Evolutionary conservation across 2,797 vertebrate species (phyloP), one percentile per base, ranked within the genome.

Genomic region (Anolis apletophallus): DNA sequence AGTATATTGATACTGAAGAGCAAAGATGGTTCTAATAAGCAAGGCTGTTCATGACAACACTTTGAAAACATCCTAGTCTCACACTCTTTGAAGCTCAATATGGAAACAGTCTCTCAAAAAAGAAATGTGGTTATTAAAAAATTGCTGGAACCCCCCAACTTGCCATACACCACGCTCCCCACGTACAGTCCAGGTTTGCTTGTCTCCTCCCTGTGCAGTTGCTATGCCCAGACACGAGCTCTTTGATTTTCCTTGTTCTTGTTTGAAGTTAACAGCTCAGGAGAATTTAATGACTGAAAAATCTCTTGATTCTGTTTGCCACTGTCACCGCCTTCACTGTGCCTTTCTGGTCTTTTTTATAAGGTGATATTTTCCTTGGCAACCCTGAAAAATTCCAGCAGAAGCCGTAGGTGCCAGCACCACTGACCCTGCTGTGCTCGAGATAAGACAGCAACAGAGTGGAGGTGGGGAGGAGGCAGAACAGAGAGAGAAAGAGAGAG

Each of bases 281-380:
- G 34, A 91, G 74, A 92, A 93, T 91, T 93, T 90, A 90, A 88
- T 83, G 89, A 91, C 26, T 40, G 84, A 88, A 94, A 90, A 1
- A 1, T 57, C 84, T 90, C 72, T 84, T 40, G 82, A 64, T 64
- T 64, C 61, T 11, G 26, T 29, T 26, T 23, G 10, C 9, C 23
- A 12, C 61, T 46, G 46, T 6, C 23, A 10, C 61, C 3, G 10
- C 21, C 21, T 9, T 23, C 6, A 23, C 2, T 10, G 9, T 29
- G 61, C 64, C 52, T 76, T 68, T 84, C 88, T 80, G 61, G 75
- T 83, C 26, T 86, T 82, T 40, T 46, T 91, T 82, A 89, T 80
- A 93, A 88, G 89, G 89, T 88, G 86, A 92, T 86, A 88, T 85
- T 88, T 87, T 93, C 87, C 86, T 79, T 68, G 69, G 85, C 0